Evolutionary conservation across 2,113 vertebrate genomes (phyloP), one percentile per base, ranked within the genome.

Genomic region (Edolisoma coerulescens): DNA sequence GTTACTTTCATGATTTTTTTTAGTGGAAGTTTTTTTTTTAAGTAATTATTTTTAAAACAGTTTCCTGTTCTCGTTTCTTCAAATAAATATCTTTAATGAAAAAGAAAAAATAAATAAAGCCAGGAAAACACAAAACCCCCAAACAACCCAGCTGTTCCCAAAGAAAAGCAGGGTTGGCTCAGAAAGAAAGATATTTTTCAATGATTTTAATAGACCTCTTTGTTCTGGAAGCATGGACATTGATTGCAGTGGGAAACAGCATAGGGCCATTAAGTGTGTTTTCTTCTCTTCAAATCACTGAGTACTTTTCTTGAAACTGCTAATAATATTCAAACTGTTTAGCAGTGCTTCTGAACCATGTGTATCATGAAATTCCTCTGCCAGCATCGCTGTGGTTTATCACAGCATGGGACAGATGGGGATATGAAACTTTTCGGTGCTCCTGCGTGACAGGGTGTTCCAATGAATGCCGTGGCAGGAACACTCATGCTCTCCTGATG

Each of bases 401-500:
- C 9, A 8, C 21, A 53, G 61, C 4, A 0, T 42, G 32, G 32
- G 9, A 22, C 24, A 45, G 47, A 49, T 6, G 11, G 41, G 45
- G 1, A 1, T 9, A 11, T 6, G 30, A 56, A 79, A 6, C 1
- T 5, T 4, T 1, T 4, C 3, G 3, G 4, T 8, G 32, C 9
- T 56, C 16, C 44, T 50, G 47, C 6, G 1, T 22, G 17, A 7
- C 53, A 76, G 19, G 24, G 10, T 20, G 39, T 28, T 63, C 52
- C 49, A 12, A 0, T 3, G 32, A 50, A 44, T 3, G 10, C 3
- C 39, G 28, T 44, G 33, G 35, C 44, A 73, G 47, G 26, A 35
- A 2, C 10, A 3, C 22, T 63, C 3, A 0, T 11, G 23, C 6
- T 50, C 54, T 91, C 1, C 0, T 39, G 60, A 42, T 0, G 1